A percentile compares a stretch with the other conserved stretches of the same genome.
These are phyloP conservation scores for Scaptomyza flava DNA, from an alignment of 2,888 invertebrate genomes.

Conservation along the genomic window DNA sequence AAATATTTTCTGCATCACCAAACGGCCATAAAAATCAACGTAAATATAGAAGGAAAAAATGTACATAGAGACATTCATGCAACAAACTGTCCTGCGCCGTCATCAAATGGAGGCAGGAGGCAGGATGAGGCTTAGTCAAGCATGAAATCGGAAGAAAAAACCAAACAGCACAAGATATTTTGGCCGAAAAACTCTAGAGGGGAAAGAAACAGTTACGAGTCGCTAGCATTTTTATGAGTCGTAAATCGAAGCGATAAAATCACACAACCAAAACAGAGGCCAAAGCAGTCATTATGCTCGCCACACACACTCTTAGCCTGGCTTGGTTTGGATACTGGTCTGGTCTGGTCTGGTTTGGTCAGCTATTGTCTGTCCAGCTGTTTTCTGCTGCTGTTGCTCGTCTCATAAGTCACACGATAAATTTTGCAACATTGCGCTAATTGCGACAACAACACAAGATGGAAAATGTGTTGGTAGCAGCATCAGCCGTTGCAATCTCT, in stretches of 20 bases:
- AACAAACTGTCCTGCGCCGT: conserved; percentile 54
- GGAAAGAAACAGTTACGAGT: conserved; percentile 39
- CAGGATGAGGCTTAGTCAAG: conserved; percentile 46
- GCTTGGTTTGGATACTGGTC: conserved; percentile 17
- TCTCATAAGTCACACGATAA: conserved; percentile 78
- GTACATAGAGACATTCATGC: conserved; percentile 49
- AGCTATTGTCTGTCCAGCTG: conserved; percentile 40
- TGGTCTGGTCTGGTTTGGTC: conserved; percentile 33
- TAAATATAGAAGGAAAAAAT: conserved; percentile 13
- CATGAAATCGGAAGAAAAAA: conserved; percentile 66
- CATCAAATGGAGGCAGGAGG: neutral
- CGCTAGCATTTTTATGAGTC: conserved; percentile 79
- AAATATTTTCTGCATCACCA: conserved; percentile 76
- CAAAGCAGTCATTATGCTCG: conserved; percentile 18
- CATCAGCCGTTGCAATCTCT: conserved; percentile 29
- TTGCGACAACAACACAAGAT: conserved; percentile 57
- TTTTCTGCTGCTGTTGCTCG: conserved; percentile 25
- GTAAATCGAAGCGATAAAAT: conserved; percentile 81
- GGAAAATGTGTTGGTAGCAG: neutral
- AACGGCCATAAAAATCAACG: conserved; percentile 74
- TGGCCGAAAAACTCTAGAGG: conserved; percentile 12
- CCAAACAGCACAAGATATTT: conserved; percentile 10
- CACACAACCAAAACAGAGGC: conserved; percentile 68
- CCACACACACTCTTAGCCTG: conserved; percentile 20
- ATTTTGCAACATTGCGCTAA: conserved; percentile 80